Evolutionary conservation across 23 tunicate genomes (phyloP).

Genomic region (Ascidia mentula): DNA sequence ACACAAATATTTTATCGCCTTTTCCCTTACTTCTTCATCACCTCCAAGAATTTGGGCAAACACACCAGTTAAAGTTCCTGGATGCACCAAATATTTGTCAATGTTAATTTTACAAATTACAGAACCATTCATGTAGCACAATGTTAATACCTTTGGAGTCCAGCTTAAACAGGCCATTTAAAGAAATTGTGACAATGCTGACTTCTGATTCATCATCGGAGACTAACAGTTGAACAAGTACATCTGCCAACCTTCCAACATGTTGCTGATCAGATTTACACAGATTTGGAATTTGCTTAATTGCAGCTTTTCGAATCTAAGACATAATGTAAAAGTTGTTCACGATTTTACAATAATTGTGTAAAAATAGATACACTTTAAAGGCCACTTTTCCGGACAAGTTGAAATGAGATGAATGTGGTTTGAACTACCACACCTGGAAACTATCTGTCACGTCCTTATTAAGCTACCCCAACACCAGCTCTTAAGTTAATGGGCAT

Average conservation of each 20-base stretch:
- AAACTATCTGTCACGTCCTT: neutral
- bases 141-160: constrained; percentile 84
- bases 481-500: too few species aligned
- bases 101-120: too few species aligned
- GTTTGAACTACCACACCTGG: too few species aligned
- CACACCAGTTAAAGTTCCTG: constrained; percentile 74
- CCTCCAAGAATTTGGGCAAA: constrained; percentile 63
- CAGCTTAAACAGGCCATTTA: constrained; percentile 56
- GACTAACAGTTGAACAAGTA: constrained; percentile 62
- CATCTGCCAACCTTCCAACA: constrained; percentile 64
- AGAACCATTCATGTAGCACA: too few species aligned
- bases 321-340: too few species aligned
- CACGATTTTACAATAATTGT: too few species aligned
- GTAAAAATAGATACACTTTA: too few species aligned
- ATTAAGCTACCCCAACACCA: neutral
- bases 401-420: too few species aligned
- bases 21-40: constrained; percentile 74
- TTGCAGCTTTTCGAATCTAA: constrained; percentile 84
- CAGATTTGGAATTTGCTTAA: constrained; percentile 84
- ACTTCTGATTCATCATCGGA: constrained; percentile 71
- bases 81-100: neutral
- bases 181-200: constrained; percentile 63
- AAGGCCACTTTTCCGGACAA: too few species aligned
- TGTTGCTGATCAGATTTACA: constrained; percentile 66
- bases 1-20: constrained; percentile 73